Evolutionary conservation across 2,888 invertebrate species (phyloP).

Genomic region (Polydrusus cervinus): DNA sequence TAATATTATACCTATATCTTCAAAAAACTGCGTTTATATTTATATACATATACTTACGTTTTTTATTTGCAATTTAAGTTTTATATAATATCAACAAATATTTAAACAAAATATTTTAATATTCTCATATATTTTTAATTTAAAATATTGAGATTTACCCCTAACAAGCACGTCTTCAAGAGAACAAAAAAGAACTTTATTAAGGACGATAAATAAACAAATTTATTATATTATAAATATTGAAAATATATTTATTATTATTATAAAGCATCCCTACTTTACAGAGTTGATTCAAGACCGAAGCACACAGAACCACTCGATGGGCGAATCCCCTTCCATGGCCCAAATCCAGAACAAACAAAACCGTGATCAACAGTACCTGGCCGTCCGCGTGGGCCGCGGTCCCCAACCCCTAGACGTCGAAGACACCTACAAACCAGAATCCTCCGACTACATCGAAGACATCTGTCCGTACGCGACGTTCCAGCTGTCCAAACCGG

Average conservation of each 20-base stretch:
- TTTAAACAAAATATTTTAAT: too few species aligned
- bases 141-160: too few species aligned
- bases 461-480: conserved; percentile 96
- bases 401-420: conserved; percentile 71
- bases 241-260: background rate
- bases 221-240: too few species aligned
- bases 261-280: background rate
- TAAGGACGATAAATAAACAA: too few species aligned
- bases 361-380: conserved; percentile 85
- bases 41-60: too few species aligned
- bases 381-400: conserved; percentile 76
- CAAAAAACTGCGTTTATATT: too few species aligned
- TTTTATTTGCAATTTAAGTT: too few species aligned
- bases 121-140: too few species aligned
- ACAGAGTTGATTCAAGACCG: conserved; percentile 72
- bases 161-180: too few species aligned
- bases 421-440: conserved; percentile 73
- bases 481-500: conserved; percentile 87
- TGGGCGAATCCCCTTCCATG: conserved; percentile 85
- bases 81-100: too few species aligned
- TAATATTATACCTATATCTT: too few species aligned
- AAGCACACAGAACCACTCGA: conserved; percentile 72
- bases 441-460: conserved; percentile 87
- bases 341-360: conserved; percentile 87
- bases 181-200: too few species aligned